These are phyloP conservation scores for Gryon sp. DNA, from an alignment of 1,140 invertebrate species.

Conservation along the genomic window DNA sequence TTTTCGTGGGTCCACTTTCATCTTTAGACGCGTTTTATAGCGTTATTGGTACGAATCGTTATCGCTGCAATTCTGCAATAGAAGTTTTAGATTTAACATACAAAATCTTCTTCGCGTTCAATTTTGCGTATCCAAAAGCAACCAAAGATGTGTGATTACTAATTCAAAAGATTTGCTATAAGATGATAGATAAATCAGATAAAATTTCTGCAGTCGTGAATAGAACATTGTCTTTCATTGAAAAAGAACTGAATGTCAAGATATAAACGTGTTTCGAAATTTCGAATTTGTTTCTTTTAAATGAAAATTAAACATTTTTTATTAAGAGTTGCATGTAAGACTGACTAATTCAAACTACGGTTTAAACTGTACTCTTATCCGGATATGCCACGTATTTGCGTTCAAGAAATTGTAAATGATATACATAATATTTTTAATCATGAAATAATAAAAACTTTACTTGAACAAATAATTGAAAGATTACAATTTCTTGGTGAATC, in stretches of 20 bases:
- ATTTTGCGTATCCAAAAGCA: constrained; percentile 2
- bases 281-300: no score
- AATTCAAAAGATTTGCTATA: background rate
- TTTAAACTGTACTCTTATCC: background rate
- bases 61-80: background rate
- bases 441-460: background rate
- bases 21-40: background rate
- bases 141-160: background rate
- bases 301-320: background rate
- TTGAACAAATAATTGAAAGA: background rate
- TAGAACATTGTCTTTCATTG: background rate
- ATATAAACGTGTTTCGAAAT: no score
- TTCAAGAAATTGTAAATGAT: background rate
- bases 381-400: background rate
- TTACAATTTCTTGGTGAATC: background rate
- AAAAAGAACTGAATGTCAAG: no score
- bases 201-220: background rate
- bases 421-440: background rate
- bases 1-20: background rate
- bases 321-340: background rate
- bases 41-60: background rate
- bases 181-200: background rate
- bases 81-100: background rate
- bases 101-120: constrained; percentile 2
- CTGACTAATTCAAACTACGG: no score